phyloP scores from a whole-genome alignment of 2,888 invertebrate species.

The Hydraecia micacea region DNA sequence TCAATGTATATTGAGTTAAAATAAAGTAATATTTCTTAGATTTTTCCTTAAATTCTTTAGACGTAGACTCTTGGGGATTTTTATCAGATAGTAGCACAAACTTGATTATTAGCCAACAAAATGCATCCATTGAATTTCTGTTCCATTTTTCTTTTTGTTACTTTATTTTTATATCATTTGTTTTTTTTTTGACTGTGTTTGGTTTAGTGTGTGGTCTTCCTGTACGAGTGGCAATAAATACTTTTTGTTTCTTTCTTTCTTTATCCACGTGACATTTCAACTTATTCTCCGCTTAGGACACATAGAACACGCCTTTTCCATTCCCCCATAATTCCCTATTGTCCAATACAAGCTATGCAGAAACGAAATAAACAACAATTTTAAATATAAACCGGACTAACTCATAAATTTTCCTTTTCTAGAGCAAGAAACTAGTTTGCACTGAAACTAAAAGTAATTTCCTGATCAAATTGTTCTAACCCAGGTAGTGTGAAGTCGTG shows the following conservation, averaged over 20 bases:
- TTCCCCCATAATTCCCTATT: not conserved
- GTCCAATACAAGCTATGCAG: not conserved
- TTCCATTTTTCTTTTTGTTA: too few relatives aligned
- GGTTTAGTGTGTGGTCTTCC: too few relatives aligned
- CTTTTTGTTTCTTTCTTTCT: too few relatives aligned
- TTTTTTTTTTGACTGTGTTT: too few relatives aligned
- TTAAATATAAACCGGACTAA: slow-evolving; percentile 27
- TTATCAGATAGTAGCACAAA: not conserved
- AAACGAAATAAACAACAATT: slow-evolving; percentile 40
- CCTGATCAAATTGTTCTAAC: slow-evolving; percentile 52
- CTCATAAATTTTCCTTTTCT: slow-evolving; percentile 47
- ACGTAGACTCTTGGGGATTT: not conserved
- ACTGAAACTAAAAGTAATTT: slow-evolving; percentile 58
- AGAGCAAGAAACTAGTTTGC: slow-evolving; percentile 46
- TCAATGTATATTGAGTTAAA: not conserved
- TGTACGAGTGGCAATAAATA: too few relatives aligned
- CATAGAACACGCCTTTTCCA: not conserved
- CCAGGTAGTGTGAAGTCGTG: slow-evolving; percentile 36
- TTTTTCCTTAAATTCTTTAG: not conserved
- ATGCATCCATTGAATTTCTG: too few relatives aligned
- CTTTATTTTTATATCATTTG: too few relatives aligned
- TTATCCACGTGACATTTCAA: not conserved
- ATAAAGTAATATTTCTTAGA: not conserved
- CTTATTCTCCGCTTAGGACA: not conserved
- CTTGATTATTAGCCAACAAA: not conserved